phyloP scores from a whole-genome alignment of 2,113 vertebrate species.

The Sapajus apella region DNA sequence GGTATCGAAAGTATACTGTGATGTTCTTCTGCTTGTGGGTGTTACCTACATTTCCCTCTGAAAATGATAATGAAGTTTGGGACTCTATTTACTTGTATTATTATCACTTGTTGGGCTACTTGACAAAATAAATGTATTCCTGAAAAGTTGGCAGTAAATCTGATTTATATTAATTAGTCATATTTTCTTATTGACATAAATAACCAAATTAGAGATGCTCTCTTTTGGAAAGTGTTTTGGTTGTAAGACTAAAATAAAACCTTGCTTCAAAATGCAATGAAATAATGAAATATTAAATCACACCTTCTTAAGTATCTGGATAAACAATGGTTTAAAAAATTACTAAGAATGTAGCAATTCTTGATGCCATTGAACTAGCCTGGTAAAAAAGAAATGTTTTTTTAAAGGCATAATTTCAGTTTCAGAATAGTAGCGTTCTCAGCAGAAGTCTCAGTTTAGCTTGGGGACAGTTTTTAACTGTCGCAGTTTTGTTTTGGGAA shows the following conservation, averaged over 20 bases:
- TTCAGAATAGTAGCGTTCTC: neutral
- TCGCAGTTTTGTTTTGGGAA: neutral
- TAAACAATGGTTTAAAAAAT: neutral
- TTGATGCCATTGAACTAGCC: neutral
- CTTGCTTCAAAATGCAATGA: neutral
- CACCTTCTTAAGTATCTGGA: neutral
- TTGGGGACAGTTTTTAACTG: neutral
- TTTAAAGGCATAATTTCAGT: neutral
- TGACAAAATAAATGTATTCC: slow-evolving; percentile 51
- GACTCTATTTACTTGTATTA: neutral
- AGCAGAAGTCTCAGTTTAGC: neutral
- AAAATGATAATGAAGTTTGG: slow-evolving; percentile 1
- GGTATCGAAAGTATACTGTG: neutral
- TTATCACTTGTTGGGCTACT: slow-evolving; percentile 33
- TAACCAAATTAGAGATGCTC: slow-evolving; percentile 14
- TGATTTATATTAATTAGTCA: slow-evolving; percentile 47
- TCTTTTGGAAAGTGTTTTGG: slow-evolving; percentile 21
- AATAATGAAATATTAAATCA: slow-evolving; percentile 3
- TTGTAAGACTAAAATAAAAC: slow-evolving; percentile 20
- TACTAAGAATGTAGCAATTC: neutral
- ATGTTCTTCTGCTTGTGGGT: neutral
- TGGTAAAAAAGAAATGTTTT: neutral
- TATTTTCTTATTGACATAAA: slow-evolving; percentile 60
- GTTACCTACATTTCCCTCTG: neutral
- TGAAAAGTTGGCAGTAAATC: slow-evolving; percentile 36